Percentiles rank a stretch among this genome's conserved stretches.
Conservation (phyloP, 2,888 invertebrate genomes). For the Tiliacea aurago region DNA sequence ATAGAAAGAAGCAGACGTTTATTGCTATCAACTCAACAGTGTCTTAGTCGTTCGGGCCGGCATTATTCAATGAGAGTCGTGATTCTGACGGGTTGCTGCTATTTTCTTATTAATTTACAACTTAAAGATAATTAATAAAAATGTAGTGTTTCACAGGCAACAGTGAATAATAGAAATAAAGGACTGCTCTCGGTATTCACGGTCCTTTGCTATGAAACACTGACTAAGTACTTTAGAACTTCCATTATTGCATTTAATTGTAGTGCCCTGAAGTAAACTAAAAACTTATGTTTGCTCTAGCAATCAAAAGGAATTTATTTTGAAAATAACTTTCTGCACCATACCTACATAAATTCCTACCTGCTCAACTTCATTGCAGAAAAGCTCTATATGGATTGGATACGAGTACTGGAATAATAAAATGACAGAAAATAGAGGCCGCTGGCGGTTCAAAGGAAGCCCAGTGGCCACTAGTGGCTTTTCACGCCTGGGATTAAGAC, state of each 20-base stretch:
- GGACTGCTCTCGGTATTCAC: conserved; percentile 30
- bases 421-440: background rate
- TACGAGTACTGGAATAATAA: background rate
- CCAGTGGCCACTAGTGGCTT: background rate
- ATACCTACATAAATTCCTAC: conserved; percentile 1
- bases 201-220: conserved; percentile 9
- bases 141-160: conserved; percentile 19
- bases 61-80: conserved; percentile 32
- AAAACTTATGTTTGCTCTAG: background rate
- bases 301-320: background rate
- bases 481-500: background rate
- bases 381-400: background rate
- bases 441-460: conserved; percentile 3
- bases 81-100: conserved; percentile 28
- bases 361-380: background rate
- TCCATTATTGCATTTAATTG: conserved; percentile 3
- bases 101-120: background rate
- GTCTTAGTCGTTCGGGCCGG: conserved; percentile 3
- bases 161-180: conserved; percentile 15
- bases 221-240: background rate
- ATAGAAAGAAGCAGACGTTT: conserved; percentile 13
- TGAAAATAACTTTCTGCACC: background rate
- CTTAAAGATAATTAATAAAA: conserved; percentile 27
- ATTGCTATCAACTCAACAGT: conserved; percentile 12
- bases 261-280: conserved; percentile 1